Conservation (phyloP, 2,888 invertebrate genomes). For the Rutpela maculata region DNA sequence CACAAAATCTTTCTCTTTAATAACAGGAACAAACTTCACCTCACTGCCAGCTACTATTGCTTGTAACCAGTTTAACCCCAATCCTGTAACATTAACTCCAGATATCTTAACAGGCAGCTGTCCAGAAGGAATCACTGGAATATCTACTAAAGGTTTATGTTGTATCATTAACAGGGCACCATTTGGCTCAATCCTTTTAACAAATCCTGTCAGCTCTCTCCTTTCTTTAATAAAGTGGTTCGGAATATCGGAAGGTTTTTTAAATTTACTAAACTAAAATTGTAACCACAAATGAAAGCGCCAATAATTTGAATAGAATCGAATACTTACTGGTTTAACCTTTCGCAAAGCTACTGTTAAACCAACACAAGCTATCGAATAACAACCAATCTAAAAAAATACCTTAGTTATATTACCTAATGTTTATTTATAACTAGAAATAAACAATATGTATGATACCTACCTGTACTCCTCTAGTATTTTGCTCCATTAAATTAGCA, state of each 20-base stretch:
- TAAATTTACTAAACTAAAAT: constrained; percentile 72
- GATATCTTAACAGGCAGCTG: constrained; percentile 76
- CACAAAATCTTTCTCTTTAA: constrained; percentile 71
- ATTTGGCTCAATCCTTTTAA: constrained; percentile 71
- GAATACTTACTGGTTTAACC: constrained; percentile 76
- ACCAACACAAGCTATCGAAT: constrained; percentile 75
- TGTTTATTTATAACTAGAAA: constrained; percentile 31
- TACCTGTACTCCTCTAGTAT: constrained; percentile 72
- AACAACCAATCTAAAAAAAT: constrained; percentile 74
- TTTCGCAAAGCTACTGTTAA: constrained; percentile 74
- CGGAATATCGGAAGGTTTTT: constrained; percentile 71
- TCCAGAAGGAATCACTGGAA: constrained; percentile 63
- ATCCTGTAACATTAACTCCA: constrained; percentile 73
- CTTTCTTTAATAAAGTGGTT: constrained; percentile 70
- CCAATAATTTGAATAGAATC: constrained; percentile 7
- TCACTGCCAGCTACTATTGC: constrained; percentile 70
- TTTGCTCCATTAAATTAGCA: constrained; percentile 68
- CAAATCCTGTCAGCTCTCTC: constrained; percentile 70
- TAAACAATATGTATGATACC: constrained; percentile 29
- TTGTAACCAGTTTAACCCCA: constrained; percentile 75
- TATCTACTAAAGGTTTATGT: constrained; percentile 70
- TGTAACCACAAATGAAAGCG: constrained; percentile 44
- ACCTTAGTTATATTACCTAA: constrained; percentile 34
- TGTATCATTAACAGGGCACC: constrained; percentile 71
- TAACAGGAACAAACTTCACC: constrained; percentile 72